A percentile compares a stretch with the other conserved stretches of the same genome.
Conservation (phyloP, 2,113 vertebrate species). For the Rhynchopsitta pachyrhyncha region DNA sequence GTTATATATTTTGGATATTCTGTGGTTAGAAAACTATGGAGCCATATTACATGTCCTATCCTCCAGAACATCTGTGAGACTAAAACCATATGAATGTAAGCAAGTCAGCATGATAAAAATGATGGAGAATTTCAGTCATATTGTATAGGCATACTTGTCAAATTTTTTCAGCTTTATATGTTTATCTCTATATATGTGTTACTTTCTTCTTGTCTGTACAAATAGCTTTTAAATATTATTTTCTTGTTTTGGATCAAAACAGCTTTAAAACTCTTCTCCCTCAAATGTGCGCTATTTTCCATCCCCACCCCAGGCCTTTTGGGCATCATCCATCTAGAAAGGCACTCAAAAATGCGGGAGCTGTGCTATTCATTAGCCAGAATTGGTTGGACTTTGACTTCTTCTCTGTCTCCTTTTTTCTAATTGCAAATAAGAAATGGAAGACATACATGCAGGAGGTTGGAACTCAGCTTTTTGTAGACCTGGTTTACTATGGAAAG, state of each 20-base stretch:
- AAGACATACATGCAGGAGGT: background rate
- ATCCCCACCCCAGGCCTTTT: background rate
- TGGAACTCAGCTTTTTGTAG: background rate
- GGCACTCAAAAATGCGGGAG: background rate
- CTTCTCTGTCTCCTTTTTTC: background rate
- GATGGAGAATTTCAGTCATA: constrained; percentile 15
- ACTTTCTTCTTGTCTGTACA: background rate
- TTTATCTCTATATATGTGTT: background rate
- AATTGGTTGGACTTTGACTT: background rate
- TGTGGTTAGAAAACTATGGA: constrained; percentile 70
- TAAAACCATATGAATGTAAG: constrained; percentile 47
- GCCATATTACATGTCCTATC: constrained; percentile 62
- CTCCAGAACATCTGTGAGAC: constrained; percentile 66
- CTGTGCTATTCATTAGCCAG: background rate
- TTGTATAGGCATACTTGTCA: background rate
- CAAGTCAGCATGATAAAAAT: constrained; percentile 28
- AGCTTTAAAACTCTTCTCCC: background rate
- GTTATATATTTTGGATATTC: constrained; percentile 70
- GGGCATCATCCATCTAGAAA: background rate
- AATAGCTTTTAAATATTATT: background rate
- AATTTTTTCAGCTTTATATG: background rate
- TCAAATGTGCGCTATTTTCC: background rate
- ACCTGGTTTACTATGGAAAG: background rate
- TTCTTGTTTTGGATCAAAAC: background rate
- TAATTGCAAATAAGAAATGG: background rate